These are phyloP conservation scores for Mya arenaria DNA, from an alignment of 1,140 invertebrate species.

Conservation along the genomic window DNA sequence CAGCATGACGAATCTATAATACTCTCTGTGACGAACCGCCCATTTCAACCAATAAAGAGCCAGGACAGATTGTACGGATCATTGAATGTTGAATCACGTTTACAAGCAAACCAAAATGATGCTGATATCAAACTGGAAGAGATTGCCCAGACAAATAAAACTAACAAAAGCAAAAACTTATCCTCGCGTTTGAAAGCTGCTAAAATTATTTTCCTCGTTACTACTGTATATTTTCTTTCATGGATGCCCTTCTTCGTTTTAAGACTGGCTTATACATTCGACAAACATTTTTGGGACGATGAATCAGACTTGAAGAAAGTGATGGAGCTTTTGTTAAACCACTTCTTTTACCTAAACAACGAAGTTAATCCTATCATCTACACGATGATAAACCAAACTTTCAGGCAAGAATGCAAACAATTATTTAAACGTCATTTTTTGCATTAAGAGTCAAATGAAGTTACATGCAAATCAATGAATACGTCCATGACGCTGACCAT, in stretches of 20 bases:
- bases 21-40: too few relatives aligned
- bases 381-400: slow-evolving; percentile 53
- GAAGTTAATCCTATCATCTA: slow-evolving; percentile 54
- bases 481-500: too few relatives aligned
- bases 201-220: slow-evolving; percentile 52
- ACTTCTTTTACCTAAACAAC: slow-evolving; percentile 58
- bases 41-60: too few relatives aligned
- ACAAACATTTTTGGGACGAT: slow-evolving; percentile 1
- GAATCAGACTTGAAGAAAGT: slow-evolving; percentile 7
- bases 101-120: too few relatives aligned
- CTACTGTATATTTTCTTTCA: slow-evolving; percentile 48
- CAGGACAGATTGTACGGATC: too few relatives aligned
- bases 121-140: too few relatives aligned
- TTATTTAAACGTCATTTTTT: too few relatives aligned
- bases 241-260: slow-evolving; percentile 57
- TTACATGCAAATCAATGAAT: too few relatives aligned
- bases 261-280: slow-evolving; percentile 1
- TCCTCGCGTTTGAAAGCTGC: slow-evolving; percentile 40
- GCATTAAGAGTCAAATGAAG: too few relatives aligned
- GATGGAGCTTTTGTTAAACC: slow-evolving; percentile 30
- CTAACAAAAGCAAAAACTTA: not conserved
- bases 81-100: too few relatives aligned
- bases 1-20: too few relatives aligned
- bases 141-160: too few relatives aligned
- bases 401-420: slow-evolving; percentile 48